phyloP scores from a whole-genome alignment of 2,113 vertebrate genomes.

The Aegotheles bennettii region DNA sequence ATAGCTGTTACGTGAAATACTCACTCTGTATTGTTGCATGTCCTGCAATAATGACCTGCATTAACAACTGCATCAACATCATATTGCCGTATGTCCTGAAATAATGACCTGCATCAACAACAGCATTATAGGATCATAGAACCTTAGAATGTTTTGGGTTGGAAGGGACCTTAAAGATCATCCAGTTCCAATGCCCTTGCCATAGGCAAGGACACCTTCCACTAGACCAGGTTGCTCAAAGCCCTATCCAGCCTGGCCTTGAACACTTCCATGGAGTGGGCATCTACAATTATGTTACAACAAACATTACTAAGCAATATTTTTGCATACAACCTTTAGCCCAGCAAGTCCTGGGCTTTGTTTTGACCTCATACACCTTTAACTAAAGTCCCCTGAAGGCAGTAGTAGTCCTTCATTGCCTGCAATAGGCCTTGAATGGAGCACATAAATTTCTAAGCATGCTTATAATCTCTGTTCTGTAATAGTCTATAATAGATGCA shows the following conservation, averaged over 20 bases:
- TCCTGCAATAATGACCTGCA: neutral
- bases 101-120: neutral
- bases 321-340: neutral
- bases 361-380: neutral
- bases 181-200: no score
- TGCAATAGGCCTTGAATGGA: neutral
- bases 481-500: neutral
- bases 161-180: no score
- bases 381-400: neutral
- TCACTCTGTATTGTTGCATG: neutral
- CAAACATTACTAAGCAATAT: neutral
- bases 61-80: neutral
- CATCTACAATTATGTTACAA: neutral
- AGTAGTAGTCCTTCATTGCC: neutral
- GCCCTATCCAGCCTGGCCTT: no score
- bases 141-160: no score
- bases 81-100: neutral
- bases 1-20: fast-evolving
- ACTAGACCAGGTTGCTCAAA: no score
- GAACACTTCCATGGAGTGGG: no score
- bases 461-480: neutral
- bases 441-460: neutral
- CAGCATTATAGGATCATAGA: no score
- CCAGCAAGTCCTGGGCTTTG: neutral
- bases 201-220: no score